Conservation (phyloP, 2,888 invertebrate genomes). For the Dioctria rufipes region DNA sequence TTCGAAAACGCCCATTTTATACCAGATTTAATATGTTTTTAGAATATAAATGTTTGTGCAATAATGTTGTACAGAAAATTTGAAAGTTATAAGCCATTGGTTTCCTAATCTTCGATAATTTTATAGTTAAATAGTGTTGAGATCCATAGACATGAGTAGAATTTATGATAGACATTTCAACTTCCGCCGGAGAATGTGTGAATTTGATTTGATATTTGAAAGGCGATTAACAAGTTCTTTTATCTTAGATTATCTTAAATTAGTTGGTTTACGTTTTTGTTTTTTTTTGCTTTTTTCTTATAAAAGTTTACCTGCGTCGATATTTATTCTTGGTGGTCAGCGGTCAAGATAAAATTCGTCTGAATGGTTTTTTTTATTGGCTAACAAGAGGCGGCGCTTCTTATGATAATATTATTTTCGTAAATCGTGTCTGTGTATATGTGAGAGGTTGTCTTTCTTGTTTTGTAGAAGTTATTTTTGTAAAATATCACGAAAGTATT, state of each 20-base stretch:
- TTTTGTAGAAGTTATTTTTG: too few species aligned
- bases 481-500: too few species aligned
- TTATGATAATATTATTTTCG: too few species aligned
- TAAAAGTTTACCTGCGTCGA: too few species aligned
- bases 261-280: neutral
- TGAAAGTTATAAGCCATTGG: neutral
- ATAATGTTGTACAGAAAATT: neutral
- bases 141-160: neutral
- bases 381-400: too few species aligned
- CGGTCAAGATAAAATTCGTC: too few species aligned
- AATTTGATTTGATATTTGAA: neutral
- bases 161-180: conserved; percentile 21
- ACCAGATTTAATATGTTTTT: neutral
- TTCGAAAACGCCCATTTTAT: neutral
- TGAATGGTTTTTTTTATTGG: too few species aligned
- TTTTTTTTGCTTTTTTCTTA: too few species aligned
- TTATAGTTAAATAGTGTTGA: neutral
- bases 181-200: conserved; percentile 9
- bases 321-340: too few species aligned
- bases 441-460: too few species aligned
- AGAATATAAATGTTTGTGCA: too few species aligned
- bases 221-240: neutral
- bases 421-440: too few species aligned
- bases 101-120: conserved; percentile 2
- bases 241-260: neutral